Base-by-base conservation (phyloP, 2,113 vertebrate species). In the Podiceps cristatus region DNA sequence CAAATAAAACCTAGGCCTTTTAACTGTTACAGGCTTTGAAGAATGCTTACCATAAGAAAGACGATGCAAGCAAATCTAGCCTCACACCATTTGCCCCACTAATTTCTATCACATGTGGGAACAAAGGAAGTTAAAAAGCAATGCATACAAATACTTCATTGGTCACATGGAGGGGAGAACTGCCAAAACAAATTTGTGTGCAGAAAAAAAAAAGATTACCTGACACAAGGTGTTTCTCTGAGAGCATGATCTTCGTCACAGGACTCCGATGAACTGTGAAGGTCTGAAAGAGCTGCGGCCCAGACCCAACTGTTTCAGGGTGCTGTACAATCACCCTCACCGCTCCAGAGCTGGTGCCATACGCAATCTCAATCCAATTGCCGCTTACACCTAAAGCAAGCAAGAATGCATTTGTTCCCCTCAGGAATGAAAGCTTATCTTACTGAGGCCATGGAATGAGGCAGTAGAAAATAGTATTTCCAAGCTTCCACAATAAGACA, bases 351-450 rank as follows among this genome's bases (percentile, higher is more conserved):
- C 99, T 99, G 11, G 99, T 99, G 52, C 99, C 99, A 2, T 99
- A 99, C 12, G 99, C 99, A 18, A 99, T 99, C 98, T 99, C 99
- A 62, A 99, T 99, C 99, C 99, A 99, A 96, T 99, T 99, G 56
- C 99, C 99, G 58, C 99, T 99, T 97, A 99, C 99, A 97, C 99
- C 99, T 99, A 58, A 45, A 56, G 59, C 31, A 75, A 49, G 63
- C 66, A 31, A 88, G 33, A 68, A 73, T 23, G 86, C 2, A 11
- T 47, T 69, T 87, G 35, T 59, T 84, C 6, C 20, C n/a, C 10
- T 18, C 16, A 90, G 71, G 33, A 92, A 79, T 28, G 13, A 73
- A 90, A 94, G n/a, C 9, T 56, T 79, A 20, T 28, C 37, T 74
- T 78, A 49, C 20, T 56, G 33, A 7, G 15, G 58, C 16, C 75